A percentile compares a stretch with the other conserved stretches of the same genome.
These are phyloP conservation scores for Glaucopsyche alexis DNA, from an alignment of 2,888 invertebrate species.

Conservation along the genomic window DNA sequence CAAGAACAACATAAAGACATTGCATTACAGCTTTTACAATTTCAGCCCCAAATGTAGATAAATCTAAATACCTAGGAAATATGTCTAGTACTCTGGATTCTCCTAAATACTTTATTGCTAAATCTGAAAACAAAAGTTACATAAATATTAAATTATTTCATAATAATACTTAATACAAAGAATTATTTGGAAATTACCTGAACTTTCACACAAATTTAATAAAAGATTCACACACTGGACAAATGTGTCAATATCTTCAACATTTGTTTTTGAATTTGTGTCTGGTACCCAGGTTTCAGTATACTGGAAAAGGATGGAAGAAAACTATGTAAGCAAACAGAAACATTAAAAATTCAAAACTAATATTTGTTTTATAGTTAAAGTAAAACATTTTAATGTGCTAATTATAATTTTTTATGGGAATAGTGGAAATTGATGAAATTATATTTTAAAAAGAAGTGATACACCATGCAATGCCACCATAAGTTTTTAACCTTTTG, in stretches of 20 bases:
- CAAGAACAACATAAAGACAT: slow-evolving; percentile 85
- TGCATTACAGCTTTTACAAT: slow-evolving; percentile 81
- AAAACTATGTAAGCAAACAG: neutral
- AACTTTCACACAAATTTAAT: slow-evolving; percentile 85
- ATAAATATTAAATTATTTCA: neutral
- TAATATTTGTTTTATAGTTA: neutral
- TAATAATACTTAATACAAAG: neutral
- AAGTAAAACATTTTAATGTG: no score
- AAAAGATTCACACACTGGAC: slow-evolving; percentile 84
- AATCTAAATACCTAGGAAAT: slow-evolving; percentile 81
- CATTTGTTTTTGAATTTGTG: slow-evolving; percentile 58
- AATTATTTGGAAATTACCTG: slow-evolving; percentile 56
- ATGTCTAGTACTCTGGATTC: slow-evolving; percentile 81
- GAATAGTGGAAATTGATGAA: no score
- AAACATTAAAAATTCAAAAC: neutral
- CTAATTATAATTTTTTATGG: no score
- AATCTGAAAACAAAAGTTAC: slow-evolving; percentile 56
- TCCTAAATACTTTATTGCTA: slow-evolving; percentile 83
- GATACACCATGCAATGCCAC: no score
- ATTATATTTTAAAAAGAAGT: no score
- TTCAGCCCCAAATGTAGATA: slow-evolving; percentile 77
- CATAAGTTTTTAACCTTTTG: no score
- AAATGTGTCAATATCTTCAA: slow-evolving; percentile 83
- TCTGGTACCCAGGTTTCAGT: slow-evolving; percentile 76
- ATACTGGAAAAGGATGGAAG: slow-evolving; percentile 53